Base-by-base conservation (phyloP, 2,113 vertebrate species). In the Falco punctatus region DNA sequence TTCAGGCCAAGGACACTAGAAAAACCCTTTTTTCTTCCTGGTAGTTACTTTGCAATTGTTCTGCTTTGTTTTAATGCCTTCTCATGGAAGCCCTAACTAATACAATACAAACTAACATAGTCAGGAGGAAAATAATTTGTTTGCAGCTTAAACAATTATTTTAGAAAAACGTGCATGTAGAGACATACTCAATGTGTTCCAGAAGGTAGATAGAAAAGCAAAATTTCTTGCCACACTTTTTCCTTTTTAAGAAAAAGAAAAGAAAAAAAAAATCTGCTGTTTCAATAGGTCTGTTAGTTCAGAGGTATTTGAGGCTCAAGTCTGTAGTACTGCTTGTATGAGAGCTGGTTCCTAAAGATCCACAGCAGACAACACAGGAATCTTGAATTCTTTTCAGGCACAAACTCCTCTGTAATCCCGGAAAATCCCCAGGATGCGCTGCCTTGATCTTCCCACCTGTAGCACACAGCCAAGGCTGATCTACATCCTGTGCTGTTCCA, bases 41-140 rank as follows among this genome's bases (percentile, higher is more conserved):
- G 48, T 78, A 70, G 48, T 81, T 83, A 59, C 95, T 96, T 92
- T 96, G 91, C 91, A 96, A 88, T 94, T 81, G 81, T 17, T 84
- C 84, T 92, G 69, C 84, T 94, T 96, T 96, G 84, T 89, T 94
- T 95, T 91, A 84, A 61, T 35, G 65, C 12, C 54, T 95, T 95
- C 69, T 88, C 72, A 88, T 88, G 90, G 93, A 96, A 95, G 33
- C 27, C 15, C 0, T 52, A 46, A 42, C 71, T 49, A 94, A 62
- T 46, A 92, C 55, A 83, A 78, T 48, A 88, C 24, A 49, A 93
- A 86, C 32, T 87, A 84, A 33, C 6, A 24, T 21, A 84, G 72
- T 16, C 86, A 93, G 65, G 88, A 94, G 95, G 27, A 96, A 96
- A 95, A 93, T 40, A 12, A 64, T 77, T 81, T 88, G 10, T 75